Base-by-base conservation (phyloP, 2,888 invertebrate genomes). In the Protodeltote pygarga region DNA sequence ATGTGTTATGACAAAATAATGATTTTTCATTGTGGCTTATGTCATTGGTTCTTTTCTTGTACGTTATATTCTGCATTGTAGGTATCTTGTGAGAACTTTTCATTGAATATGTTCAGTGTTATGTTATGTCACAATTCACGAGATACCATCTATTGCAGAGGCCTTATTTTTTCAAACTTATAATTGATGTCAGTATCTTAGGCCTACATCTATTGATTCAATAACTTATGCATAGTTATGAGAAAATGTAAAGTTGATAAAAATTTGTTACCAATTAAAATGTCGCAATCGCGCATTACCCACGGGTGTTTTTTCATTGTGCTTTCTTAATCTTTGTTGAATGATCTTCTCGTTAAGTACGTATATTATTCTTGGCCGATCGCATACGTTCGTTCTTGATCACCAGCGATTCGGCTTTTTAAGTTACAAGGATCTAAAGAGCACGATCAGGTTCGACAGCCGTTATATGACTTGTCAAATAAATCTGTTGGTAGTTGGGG, bases 1-100 rank as follows among this genome's bases (percentile, higher is more conserved):
- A 75, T 71, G 77, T 77, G 73, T 71, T 75, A 79, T 83, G 75
- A 84, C 73, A 79, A 81, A 77, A 81, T 76, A 68, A 74, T 75
- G 71, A 60, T 52, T 74, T 73, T 69, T 65, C 64, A 58, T 65
- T 67, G 65, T 69, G 60, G 50, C 69, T 77, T 79, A 77, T 78
- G 75, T 77, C 71, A 76, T 65, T 60, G 60, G 57, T 61, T 53
- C 44, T 54, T 66, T n/a, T n/a, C n/a, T n/a, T n/a, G n/a, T n/a
- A n/a, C n/a, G 34, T 44, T 39, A 31, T 14, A 5, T 24, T 44
- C 41, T 50, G 38, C n/a, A n/a, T n/a, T n/a, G 42, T 49, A 50
- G 38, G 38, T 46, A 40, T 28, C 15, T 3, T 16, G 33, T 62
- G 62, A 25, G 51, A 55, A 65, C 44, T 27, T 35, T 45, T 33